Evolutionary conservation across 2,888 invertebrate species (phyloP).

Genomic region (Augiades crinisus): DNA sequence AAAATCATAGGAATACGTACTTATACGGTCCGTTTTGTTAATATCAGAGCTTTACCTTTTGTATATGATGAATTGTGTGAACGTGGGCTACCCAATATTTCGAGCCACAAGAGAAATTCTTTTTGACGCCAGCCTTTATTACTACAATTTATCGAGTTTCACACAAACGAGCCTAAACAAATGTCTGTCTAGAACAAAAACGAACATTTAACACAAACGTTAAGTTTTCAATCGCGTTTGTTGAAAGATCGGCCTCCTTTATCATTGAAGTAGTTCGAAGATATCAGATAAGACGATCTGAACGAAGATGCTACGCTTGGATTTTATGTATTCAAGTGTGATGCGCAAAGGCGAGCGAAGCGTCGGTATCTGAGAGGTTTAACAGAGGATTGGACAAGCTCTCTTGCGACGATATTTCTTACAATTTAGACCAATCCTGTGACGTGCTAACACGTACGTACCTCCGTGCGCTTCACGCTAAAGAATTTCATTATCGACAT

Average conservation of each 20-base stretch:
- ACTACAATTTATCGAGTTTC: neutral
- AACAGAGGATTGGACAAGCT: constrained; percentile 18
- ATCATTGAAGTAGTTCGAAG: constrained; percentile 56
- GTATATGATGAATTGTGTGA: neutral
- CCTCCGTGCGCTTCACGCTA: constrained; percentile 56
- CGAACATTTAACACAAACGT: constrained; percentile 41
- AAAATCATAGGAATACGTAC: neutral
- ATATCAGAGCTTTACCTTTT: neutral
- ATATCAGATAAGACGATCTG: constrained; percentile 61
- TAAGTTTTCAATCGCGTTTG: constrained; percentile 54
- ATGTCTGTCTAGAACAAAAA: constrained; percentile 29
- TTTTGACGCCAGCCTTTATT: constrained; percentile 13
- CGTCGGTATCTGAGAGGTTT: constrained; percentile 23
- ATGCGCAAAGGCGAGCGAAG: constrained; percentile 25
- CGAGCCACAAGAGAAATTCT: neutral
- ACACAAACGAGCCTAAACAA: neutral
- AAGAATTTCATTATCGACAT: constrained; percentile 71
- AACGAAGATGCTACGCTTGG: constrained; percentile 45
- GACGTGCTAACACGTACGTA: constrained; percentile 52
- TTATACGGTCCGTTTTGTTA: neutral
- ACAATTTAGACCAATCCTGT: constrained; percentile 15
- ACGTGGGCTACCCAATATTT: neutral
- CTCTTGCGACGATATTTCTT: constrained; percentile 17
- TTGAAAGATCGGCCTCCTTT: constrained; percentile 62
- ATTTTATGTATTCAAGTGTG: constrained; percentile 51